Conservation (phyloP, 2,797 vertebrate genomes). For the Eutrigla gurnardus region DNA sequence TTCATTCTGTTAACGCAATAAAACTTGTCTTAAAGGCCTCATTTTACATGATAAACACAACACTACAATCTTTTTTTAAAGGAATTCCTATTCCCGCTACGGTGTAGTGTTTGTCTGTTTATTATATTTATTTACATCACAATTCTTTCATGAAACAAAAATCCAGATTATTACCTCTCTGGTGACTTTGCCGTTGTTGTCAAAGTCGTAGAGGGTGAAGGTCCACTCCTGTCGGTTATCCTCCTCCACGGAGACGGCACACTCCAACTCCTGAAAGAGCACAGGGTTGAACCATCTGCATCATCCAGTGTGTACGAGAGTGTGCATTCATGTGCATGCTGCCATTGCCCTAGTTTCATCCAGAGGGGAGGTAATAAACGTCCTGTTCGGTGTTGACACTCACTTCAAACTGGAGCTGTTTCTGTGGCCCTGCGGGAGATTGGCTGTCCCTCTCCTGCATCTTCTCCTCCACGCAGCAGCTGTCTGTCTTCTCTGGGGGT, state of each 20-base stretch:
- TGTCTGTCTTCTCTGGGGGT: slow-evolving; percentile 94
- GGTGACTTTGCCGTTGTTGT: slow-evolving; percentile 99
- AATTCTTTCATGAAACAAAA: slow-evolving; percentile 12
- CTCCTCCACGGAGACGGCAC: slow-evolving; percentile 97
- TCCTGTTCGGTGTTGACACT: slow-evolving; percentile 74
- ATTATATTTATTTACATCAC: background rate
- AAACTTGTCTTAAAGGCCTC: background rate
- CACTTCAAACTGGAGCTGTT: slow-evolving; percentile 98
- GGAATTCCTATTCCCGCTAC: background rate
- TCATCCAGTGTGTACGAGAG: slow-evolving; percentile 14
- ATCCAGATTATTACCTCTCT: slow-evolving; percentile 88
- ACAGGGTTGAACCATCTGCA: slow-evolving; percentile 29
- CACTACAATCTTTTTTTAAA: background rate
- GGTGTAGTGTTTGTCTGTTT: background rate
- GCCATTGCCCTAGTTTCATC: slow-evolving; percentile 63
- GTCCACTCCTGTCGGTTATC: slow-evolving; percentile 99
- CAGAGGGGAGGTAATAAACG: slow-evolving; percentile 63
- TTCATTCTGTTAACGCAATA: background rate
- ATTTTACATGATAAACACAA: background rate
- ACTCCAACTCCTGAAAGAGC: slow-evolving; percentile 93
- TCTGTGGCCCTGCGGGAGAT: slow-evolving; percentile 86
- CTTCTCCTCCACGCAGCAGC: slow-evolving; percentile 91
- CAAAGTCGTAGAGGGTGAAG: slow-evolving; percentile 99
- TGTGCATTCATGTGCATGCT: slow-evolving; percentile 33
- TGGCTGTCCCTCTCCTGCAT: slow-evolving; percentile 88